Percentiles rank a stretch among this genome's conserved stretches.
Conservation (phyloP, 2,797 vertebrate genomes). For the Tragelaphus oryx region DNA sequence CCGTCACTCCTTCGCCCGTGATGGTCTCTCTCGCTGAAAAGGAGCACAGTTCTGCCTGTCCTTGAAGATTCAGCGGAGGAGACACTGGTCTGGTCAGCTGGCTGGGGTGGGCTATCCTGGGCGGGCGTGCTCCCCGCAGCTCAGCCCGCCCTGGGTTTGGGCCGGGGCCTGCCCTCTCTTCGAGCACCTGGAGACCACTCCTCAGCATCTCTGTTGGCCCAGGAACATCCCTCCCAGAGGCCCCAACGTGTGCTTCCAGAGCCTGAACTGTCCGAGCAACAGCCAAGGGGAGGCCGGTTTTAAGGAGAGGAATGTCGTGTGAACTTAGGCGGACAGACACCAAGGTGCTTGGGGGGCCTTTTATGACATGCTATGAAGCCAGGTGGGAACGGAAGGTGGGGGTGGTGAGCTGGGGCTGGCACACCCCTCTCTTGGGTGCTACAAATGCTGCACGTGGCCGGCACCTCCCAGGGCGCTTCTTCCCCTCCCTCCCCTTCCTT, state of each 20-base stretch:
- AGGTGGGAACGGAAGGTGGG: not conserved
- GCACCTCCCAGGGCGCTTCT: fast-evolving
- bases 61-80: not conserved
- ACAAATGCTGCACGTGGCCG: fast-evolving
- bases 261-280: not conserved
- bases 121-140: not conserved
- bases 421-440: not conserved
- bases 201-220: not conserved
- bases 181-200: too few relatives aligned
- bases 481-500: not conserved
- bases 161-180: too few relatives aligned
- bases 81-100: not conserved
- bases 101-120: not conserved
- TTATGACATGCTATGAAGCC: not conserved
- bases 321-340: not conserved
- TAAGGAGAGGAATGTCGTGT: not conserved
- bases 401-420: not conserved
- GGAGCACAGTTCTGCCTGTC: not conserved
- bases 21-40: not conserved
- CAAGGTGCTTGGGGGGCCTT: fast-evolving
- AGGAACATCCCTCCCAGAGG: too few relatives aligned
- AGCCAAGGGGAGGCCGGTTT: not conserved
- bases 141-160: not conserved
- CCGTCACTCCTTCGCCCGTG: not conserved
- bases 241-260: not conserved